Conservation (phyloP, 2,888 invertebrate genomes). For the Villa cingulata region DNA sequence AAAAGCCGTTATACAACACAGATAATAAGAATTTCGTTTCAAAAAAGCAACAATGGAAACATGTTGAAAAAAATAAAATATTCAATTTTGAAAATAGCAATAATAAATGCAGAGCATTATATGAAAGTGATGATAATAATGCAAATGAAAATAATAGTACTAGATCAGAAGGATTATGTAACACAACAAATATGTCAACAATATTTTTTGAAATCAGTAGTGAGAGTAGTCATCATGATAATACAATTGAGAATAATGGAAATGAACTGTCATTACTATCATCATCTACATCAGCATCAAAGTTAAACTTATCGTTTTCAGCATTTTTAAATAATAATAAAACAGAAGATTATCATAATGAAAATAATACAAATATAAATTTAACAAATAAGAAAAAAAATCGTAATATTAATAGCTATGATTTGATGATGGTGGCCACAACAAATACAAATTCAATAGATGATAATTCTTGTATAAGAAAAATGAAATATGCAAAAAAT, state of each 20-base stretch:
- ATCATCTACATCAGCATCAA: not conserved
- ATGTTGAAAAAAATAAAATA: constrained; percentile 15
- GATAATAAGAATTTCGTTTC: constrained; percentile 16
- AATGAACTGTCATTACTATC: not conserved
- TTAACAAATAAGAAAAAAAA: constrained; percentile 1
- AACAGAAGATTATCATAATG: constrained; percentile 12
- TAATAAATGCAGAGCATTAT: constrained; percentile 13
- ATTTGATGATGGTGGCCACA: no score
- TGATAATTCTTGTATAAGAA: no score
- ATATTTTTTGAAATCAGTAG: constrained; percentile 15
- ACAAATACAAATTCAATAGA: no score
- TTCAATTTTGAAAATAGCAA: constrained; percentile 13
- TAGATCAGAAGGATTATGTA: no score
- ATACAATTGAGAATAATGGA: no score
- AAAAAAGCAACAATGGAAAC: constrained; percentile 12
- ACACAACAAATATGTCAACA: constrained; percentile 13
- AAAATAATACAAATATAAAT: constrained; percentile 12
- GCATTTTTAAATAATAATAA: constrained; percentile 4
- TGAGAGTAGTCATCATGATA: constrained; percentile 9
- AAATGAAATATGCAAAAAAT: not conserved
- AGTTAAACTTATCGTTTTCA: no score
- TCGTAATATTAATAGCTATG: no score
- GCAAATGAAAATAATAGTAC: no score
- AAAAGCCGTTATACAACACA: constrained; percentile 13
- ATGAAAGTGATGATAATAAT: constrained; percentile 13